These are phyloP conservation scores for Lutraria rhynchaena DNA, from an alignment of 1,140 invertebrate species.

Conservation along the genomic window DNA sequence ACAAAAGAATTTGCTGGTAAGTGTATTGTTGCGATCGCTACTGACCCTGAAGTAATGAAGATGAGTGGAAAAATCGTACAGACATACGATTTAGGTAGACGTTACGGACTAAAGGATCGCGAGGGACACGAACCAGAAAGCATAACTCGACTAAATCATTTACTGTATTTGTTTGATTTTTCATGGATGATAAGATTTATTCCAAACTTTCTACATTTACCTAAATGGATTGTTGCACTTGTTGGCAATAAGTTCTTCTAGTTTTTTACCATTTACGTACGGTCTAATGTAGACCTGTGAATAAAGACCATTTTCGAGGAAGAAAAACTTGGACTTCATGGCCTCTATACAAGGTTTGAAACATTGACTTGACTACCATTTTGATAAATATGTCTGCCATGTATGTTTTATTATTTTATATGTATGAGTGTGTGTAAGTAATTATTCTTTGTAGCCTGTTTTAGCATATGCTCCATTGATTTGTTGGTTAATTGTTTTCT, in stretches of 20 bases:
- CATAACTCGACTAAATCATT: slow-evolving; percentile 51
- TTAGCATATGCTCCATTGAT: no score
- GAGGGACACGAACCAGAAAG: slow-evolving; percentile 69
- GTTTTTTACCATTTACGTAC: no score
- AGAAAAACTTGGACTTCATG: no score
- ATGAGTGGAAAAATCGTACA: slow-evolving; percentile 78
- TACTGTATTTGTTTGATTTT: slow-evolving; percentile 25
- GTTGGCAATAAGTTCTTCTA: slow-evolving; percentile 66
- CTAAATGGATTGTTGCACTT: slow-evolving; percentile 65
- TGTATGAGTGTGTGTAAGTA: no score
- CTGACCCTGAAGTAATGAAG: slow-evolving; percentile 77
- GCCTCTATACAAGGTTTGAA: no score
- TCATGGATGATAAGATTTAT: slow-evolving; percentile 54
- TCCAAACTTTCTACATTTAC: slow-evolving; percentile 65
- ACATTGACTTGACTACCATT: no score
- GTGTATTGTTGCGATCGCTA: slow-evolving; percentile 73
- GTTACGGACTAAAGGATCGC: slow-evolving; percentile 79
- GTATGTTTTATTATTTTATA: no score
- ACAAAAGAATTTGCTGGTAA: slow-evolving; percentile 78
- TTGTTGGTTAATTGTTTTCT: no score
- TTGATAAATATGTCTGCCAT: no score
- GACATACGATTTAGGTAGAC: slow-evolving; percentile 76
- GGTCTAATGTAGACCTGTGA: no score
- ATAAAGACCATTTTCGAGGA: no score
- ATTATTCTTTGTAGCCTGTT: no score